Conservation (phyloP, 2,888 invertebrate genomes). For the Mechanitis mazaeus region DNA sequence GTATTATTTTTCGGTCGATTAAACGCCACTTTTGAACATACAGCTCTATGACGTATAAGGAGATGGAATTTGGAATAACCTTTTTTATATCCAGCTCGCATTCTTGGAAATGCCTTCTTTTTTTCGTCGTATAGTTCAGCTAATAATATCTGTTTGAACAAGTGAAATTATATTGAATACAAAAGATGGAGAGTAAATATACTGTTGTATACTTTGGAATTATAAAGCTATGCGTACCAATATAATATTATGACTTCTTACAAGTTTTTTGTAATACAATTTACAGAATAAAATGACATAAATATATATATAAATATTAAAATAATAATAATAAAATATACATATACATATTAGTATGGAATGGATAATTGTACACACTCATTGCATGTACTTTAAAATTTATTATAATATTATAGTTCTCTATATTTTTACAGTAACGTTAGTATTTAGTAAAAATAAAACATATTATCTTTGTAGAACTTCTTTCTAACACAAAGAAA, state of each 20-base stretch:
- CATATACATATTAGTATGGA: no score
- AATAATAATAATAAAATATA: background rate
- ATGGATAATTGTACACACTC: no score
- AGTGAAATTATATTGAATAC: constrained; percentile 18
- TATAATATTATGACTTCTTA: no score
- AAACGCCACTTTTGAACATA: constrained; percentile 25
- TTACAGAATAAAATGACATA: no score
- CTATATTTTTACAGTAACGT: no score
- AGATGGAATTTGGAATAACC: constrained; percentile 13
- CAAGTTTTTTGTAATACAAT: no score
- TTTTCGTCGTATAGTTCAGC: constrained; percentile 19
- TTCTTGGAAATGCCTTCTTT: constrained; percentile 12
- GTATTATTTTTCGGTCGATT: constrained; percentile 25
- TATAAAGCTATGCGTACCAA: constrained; percentile 9
- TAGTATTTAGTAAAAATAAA: no score
- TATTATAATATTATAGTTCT: no score
- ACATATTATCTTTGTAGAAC: no score
- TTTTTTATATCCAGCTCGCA: constrained; percentile 13
- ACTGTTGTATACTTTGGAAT: constrained; percentile 5
- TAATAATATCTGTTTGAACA: constrained; percentile 26
- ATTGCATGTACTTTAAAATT: no score
- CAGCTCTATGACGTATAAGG: constrained; percentile 18
- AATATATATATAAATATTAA: background rate
- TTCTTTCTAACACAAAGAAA: no score
- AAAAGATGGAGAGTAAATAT: constrained; percentile 13